These are phyloP conservation scores for Heterodera filipjevi DNA, from an alignment of 2,888 invertebrate genomes.

Conservation along the genomic window DNA sequence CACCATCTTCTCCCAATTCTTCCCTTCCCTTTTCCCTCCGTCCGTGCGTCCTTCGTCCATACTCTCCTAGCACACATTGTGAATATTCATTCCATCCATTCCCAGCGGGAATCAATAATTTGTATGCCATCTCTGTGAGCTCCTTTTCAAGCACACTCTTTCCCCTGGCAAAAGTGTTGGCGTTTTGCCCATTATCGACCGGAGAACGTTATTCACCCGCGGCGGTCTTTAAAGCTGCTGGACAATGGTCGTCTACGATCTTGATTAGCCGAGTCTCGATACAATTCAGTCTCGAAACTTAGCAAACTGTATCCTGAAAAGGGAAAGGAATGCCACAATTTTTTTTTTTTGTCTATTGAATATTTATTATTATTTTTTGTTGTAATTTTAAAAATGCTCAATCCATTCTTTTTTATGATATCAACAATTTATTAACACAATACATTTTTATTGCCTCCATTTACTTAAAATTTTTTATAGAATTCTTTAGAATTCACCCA, in stretches of 20 bases:
- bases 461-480: too few species aligned
- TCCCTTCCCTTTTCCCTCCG: too few species aligned
- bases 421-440: too few species aligned
- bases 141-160: background rate
- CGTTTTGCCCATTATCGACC: slow-evolving; percentile 2
- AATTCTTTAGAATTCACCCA: too few species aligned
- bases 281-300: background rate
- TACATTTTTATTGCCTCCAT: too few species aligned
- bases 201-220: background rate
- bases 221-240: background rate
- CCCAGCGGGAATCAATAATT: slow-evolving; percentile 6
- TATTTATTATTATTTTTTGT: too few species aligned
- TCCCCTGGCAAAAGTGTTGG: slow-evolving; percentile 3
- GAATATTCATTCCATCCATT: slow-evolving; percentile 1
- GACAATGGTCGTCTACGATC: background rate
- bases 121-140: slow-evolving; percentile 3
- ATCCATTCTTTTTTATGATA: too few species aligned
- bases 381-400: too few species aligned
- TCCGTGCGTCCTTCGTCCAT: slow-evolving; percentile 15
- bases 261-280: background rate
- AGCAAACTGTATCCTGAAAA: background rate
- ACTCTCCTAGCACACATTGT: background rate
- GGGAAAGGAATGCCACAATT: background rate
- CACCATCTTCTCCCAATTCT: background rate
- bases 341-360: background rate